Evolutionary conservation across 2,113 vertebrate species (phyloP), one percentile per base, ranked within the genome.

Genomic region (Epinephelus lanceolatus): DNA sequence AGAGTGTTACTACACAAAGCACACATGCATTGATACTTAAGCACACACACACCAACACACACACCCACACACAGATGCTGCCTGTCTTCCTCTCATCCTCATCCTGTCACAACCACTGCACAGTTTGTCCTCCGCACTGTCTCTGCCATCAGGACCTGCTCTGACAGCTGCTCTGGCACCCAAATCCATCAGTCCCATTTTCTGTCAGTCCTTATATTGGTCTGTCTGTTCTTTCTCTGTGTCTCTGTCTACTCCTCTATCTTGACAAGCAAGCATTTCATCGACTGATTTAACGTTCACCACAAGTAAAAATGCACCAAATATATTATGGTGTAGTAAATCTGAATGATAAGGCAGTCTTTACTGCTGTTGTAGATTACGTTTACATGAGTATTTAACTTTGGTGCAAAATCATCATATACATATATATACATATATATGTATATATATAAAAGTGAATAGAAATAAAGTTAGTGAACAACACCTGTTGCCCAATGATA

Each of bases 31-130:
- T 76, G 76, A 73, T 80, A 78, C 63, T 80, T 67, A 10, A 33
- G 37, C 73, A 77, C 59, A 55, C 71, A 65, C 51, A 42, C 69
- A 45, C 63, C 71, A 77, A 69, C 52, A 49, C 65, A 76, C 71
- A 73, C n/a, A 71, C 60, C 55, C 55, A 84, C 71, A 84, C 60
- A 51, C 85, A 92, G 85, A 87, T 84, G 80, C 57, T 55, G 91
- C 63, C 73, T 86, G 71, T 85, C 89, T 85, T 86, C 76, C 86
- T 52, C 87, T 73, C 78, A 82, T 86, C 79, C 78, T 91, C 89
- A 90, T 90, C 90, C 83, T 90, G 86, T 92, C 79, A 80, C 81
- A 88, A 89, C 76, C 76, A 87, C 85, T 72, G 71, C 70, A 71
- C 73, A 86, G 53, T 81, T 85, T 66, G 56, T 85, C 53, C 62